Conservation (phyloP, 2,888 invertebrate genomes). For the Hemithea aestivaria region DNA sequence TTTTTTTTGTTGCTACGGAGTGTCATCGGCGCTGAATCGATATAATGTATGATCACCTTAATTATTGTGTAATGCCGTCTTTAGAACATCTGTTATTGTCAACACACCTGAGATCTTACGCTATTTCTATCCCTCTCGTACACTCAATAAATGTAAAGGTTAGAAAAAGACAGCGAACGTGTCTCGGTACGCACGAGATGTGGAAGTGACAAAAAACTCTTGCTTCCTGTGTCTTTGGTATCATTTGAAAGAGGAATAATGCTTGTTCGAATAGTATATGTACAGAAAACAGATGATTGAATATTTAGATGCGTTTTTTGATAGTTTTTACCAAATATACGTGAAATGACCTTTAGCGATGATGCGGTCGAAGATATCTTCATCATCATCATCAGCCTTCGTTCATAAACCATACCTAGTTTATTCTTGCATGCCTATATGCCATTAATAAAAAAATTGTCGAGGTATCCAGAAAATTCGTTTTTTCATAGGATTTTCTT, state of each 20-base stretch:
- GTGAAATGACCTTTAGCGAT: not conserved
- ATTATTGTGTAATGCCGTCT: slow-evolving; percentile 35
- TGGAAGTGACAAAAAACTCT: slow-evolving; percentile 78
- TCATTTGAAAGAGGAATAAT: slow-evolving; percentile 76
- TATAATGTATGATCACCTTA: no score
- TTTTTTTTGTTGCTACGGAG: no score
- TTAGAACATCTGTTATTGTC: slow-evolving; percentile 76
- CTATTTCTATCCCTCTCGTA: slow-evolving; percentile 39
- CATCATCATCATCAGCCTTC: no score
- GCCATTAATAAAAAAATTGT: no score
- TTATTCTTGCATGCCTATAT: no score
- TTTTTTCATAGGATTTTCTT: no score
- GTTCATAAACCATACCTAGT: no score
- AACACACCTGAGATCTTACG: slow-evolving; percentile 69
- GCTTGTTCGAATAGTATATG: slow-evolving; percentile 45
- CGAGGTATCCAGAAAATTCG: no score
- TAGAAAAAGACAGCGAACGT: slow-evolving; percentile 38
- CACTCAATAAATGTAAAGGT: slow-evolving; percentile 17
- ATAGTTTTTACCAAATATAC: slow-evolving; percentile 1
- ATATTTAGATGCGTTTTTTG: not conserved
- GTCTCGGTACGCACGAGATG: slow-evolving; percentile 54
- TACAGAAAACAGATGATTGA: slow-evolving; percentile 27
- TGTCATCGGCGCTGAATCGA: no score
- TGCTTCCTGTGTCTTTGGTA: slow-evolving; percentile 78
- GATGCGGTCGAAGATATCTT: no score